Percentiles rank a stretch among this genome's conserved stretches.
These are phyloP conservation scores for Melanchra persicariae DNA, from an alignment of 2,888 invertebrate genomes.

Conservation along the genomic window DNA sequence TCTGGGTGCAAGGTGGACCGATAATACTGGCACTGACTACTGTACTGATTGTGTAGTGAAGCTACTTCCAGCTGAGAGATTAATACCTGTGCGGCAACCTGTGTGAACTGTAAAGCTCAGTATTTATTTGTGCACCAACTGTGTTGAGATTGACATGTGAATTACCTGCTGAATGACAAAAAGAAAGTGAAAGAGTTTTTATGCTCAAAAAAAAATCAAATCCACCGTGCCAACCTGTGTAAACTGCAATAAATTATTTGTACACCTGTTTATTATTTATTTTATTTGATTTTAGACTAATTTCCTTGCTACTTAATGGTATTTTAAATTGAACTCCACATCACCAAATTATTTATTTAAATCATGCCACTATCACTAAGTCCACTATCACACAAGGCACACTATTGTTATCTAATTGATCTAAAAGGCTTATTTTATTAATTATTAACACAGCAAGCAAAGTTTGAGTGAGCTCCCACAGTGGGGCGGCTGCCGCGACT, in stretches of 20 bases:
- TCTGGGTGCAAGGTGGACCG: conserved; percentile 87
- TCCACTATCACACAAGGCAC: conserved; percentile 58
- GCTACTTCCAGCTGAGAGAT: conserved; percentile 81
- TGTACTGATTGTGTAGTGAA: conserved; percentile 88
- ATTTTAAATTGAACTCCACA: conserved; percentile 31
- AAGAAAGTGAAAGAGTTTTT: background rate
- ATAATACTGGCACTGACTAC: conserved; percentile 87
- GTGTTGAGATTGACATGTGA: background rate
- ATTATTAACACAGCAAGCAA: conserved; percentile 64
- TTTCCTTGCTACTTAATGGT: background rate
- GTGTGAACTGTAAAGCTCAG: conserved; percentile 57
- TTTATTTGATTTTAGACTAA: background rate
- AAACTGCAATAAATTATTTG: conserved; percentile 51
- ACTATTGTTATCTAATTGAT: conserved; percentile 59
- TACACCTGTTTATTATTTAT: conserved; percentile 27
- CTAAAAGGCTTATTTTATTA: conserved; percentile 61
- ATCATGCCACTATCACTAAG: conserved; percentile 67
- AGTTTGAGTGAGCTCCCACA: conserved; percentile 71
- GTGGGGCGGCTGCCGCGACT: conserved; percentile 79
- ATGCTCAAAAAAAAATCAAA: conserved; percentile 9
- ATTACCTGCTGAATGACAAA: background rate
- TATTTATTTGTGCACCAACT: conserved; percentile 21
- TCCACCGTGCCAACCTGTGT: conserved; percentile 20
- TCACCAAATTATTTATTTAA: conserved; percentile 28
- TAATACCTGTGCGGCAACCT: conserved; percentile 81